Percentiles rank a stretch among this genome's conserved stretches.
These are phyloP conservation scores for Trichosurus vulpecula DNA, from an alignment of 2,797 vertebrate genomes.

Conservation along the genomic window DNA sequence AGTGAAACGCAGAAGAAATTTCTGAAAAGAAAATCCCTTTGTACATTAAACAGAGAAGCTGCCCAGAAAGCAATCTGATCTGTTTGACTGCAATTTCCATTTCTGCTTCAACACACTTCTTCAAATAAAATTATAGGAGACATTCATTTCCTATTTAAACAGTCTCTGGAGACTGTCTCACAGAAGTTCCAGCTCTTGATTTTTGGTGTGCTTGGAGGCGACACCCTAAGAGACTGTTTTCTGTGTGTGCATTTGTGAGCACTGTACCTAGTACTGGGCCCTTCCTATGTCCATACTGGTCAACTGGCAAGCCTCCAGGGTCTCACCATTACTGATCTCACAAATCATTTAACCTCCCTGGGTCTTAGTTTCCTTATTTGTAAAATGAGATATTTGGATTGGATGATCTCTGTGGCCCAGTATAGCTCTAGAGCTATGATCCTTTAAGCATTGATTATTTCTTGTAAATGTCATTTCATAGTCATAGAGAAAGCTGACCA, in stretches of 20 bases:
- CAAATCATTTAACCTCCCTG: neutral
- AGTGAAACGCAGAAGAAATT: conserved; percentile 35
- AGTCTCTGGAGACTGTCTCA: neutral
- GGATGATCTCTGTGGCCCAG: neutral
- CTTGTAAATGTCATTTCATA: neutral
- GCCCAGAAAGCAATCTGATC: conserved; percentile 5
- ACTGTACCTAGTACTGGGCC: neutral
- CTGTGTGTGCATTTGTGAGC: neutral
- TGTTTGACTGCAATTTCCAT: conserved; percentile 2
- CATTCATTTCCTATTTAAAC: neutral
- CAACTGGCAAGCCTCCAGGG: neutral
- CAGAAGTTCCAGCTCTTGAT: neutral
- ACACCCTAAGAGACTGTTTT: neutral
- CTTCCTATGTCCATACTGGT: neutral
- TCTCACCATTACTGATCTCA: neutral
- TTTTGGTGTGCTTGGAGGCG: neutral
- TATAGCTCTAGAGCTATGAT: neutral
- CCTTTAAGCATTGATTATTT: neutral
- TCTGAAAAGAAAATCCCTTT: conserved; percentile 56
- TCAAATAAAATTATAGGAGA: neutral
- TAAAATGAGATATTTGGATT: neutral
- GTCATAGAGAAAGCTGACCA: neutral
- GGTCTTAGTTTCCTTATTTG: neutral
- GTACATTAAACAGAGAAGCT: conserved; percentile 55
- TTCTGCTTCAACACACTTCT: conserved; percentile 1